Evolutionary conservation across 2,797 vertebrate genomes (phyloP).

Genomic region (Gymnoscopelus braueri): DNA sequence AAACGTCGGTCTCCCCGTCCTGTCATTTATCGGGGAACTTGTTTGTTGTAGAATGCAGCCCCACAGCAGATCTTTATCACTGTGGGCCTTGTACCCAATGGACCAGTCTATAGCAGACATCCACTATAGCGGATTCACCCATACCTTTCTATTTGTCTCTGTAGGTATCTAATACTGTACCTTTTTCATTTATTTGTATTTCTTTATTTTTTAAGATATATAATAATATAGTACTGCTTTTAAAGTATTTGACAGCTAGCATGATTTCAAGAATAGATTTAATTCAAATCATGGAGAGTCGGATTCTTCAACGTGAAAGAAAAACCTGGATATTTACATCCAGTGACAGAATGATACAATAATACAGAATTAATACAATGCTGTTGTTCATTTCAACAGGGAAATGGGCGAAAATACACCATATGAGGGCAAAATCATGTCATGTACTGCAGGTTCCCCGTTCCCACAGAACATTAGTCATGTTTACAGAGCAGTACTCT

Average conservation of each 20-base stretch:
- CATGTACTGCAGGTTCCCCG: conserved; percentile 13
- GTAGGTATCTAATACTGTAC: neutral
- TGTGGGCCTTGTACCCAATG: conserved; percentile 38
- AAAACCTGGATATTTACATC: neutral
- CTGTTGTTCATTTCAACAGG: conserved; percentile 58
- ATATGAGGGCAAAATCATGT: conserved; percentile 43
- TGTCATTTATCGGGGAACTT: conserved; percentile 76
- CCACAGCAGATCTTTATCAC: conserved; percentile 78
- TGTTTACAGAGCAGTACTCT: conserved; percentile 53
- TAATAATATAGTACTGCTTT: too few relatives aligned
- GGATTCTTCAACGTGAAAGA: too few relatives aligned
- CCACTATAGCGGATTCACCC: conserved; percentile 11
- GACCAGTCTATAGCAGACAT: conserved; percentile 67
- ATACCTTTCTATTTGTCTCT: conserved; percentile 2
- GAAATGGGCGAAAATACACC: conserved; percentile 38
- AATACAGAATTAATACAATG: conserved; percentile 33
- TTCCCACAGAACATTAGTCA: conserved; percentile 65
- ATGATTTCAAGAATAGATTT: too few relatives aligned
- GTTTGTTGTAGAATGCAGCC: conserved; percentile 82
- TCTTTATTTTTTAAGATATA: too few relatives aligned
- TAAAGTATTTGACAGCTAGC: too few relatives aligned
- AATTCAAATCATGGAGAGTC: too few relatives aligned
- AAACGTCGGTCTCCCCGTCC: conserved; percentile 60
- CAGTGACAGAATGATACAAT: neutral
- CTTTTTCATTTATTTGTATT: too few relatives aligned